Conservation (phyloP, 2,113 vertebrate species). For the Coregonus clupeaformis region DNA sequence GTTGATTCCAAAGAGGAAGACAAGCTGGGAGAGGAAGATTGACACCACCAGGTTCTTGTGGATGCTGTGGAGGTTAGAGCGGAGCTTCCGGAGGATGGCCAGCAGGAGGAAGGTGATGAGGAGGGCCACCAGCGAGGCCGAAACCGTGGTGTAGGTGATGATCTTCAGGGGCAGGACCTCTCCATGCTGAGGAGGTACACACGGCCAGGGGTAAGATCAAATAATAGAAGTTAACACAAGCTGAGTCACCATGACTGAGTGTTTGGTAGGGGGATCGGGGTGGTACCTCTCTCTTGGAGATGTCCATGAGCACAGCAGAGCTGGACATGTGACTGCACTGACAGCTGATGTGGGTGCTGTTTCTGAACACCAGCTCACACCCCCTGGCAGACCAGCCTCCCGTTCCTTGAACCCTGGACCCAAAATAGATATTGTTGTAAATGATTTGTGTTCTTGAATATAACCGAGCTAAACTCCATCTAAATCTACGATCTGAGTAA, state of each 20-base stretch:
- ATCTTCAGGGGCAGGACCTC: conserved; percentile 85
- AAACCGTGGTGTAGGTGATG: conserved; percentile 77
- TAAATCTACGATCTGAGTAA: background rate
- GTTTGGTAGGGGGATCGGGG: no score
- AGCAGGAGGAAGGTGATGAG: conserved; percentile 81
- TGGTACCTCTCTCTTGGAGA: conserved; percentile 83
- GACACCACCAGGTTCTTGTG: conserved; percentile 81
- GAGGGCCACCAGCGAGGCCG: conserved; percentile 79
- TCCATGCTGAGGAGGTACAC: conserved; percentile 74
- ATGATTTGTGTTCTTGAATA: no score
- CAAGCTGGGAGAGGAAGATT: conserved; percentile 82
- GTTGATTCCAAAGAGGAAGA: conserved; percentile 85
- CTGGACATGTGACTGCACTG: conserved; percentile 80
- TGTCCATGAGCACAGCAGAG: conserved; percentile 86
- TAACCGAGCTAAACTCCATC: background rate
- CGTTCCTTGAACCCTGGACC: conserved; percentile 56
- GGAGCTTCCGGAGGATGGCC: conserved; percentile 71
- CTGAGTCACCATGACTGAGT: background rate
- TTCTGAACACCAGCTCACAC: conserved; percentile 83
- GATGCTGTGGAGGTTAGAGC: conserved; percentile 83
- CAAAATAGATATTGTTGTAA: background rate
- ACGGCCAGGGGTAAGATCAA: background rate
- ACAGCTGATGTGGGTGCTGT: conserved; percentile 77
- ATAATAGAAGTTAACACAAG: background rate
- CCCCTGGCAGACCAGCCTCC: conserved; percentile 87